Base-by-base conservation (phyloP, 2,888 invertebrate species). In the Gasteruption jaculator region DNA sequence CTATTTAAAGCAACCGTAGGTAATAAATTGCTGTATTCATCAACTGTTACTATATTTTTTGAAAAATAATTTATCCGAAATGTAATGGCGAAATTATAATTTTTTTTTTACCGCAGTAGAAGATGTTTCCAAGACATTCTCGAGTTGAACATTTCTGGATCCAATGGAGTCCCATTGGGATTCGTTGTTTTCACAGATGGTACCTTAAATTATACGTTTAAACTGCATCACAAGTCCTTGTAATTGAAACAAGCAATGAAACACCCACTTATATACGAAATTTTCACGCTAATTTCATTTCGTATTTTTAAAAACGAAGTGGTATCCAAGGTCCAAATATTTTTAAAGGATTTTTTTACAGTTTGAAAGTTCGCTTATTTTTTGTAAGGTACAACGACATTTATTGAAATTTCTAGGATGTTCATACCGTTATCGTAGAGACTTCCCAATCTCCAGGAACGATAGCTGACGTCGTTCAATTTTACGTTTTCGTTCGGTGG, bases 381-480 rank as follows among this genome's bases (percentile, higher is more conserved):
- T 21, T 21, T 10, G 14, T 4, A 19, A 5, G 10, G 12, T 34
- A n/a, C 8, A 14, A 29, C 8, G 6, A 10, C 4, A 3, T 16
- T 12, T 34, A 5, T n/a, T 11, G 27, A 6, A 7, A 19, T 18
- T 18, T 3, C 15, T 7, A 10, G 7, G 27, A 31, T 21, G 12
- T 15, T 59, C 18, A 52, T 58, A 29, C 61, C 60, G 43, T 61
- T 58, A 37, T 68, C 66, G 43, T 70, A 70, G n/a, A 70, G 55
- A 45, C 70, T 70, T 7, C 66, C 68, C 22, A 67, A 44, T 48
- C 70, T 57, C 70, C 70, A 70, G 15, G 70, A 69, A 46, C 68
- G 60, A 46, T 70, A 70, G 49, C 67, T 69, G 22, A 69, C 60
- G 31, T 69, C 68, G 31, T 57, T 62, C 35, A 65, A 52, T 46